A percentile compares a stretch with the other conserved stretches of the same genome.
Conservation (phyloP, 2,797 vertebrate species). For the Chiroxiphia lanceolata region DNA sequence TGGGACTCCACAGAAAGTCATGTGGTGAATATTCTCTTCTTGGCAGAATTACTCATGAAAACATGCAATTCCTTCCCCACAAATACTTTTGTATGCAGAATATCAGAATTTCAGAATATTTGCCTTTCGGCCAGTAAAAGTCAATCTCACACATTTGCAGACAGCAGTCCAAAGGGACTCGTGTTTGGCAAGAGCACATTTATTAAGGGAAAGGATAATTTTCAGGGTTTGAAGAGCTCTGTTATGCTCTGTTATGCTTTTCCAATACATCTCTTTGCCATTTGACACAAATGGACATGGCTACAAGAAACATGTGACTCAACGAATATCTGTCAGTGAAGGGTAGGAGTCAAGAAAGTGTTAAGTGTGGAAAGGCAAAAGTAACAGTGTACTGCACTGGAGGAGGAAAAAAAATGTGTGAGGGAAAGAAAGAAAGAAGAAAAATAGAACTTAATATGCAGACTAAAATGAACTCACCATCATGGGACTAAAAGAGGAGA, state of each 20-base stretch:
- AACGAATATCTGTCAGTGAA: neutral
- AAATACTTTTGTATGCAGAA: neutral
- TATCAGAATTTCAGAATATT: neutral
- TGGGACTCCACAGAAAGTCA: neutral
- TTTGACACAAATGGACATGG: neutral
- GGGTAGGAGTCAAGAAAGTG: neutral
- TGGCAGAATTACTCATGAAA: conserved; percentile 40
- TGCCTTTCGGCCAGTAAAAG: neutral
- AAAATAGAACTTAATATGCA: neutral
- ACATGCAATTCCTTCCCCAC: neutral
- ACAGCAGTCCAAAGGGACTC: neutral
- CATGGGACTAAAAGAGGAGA: neutral
- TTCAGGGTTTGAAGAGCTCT: neutral
- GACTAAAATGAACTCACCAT: neutral
- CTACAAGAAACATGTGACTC: neutral
- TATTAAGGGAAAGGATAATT: neutral
- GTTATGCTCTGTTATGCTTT: neutral
- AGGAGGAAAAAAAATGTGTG: neutral
- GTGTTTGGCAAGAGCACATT: neutral
- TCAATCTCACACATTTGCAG: neutral
- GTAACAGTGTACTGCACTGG: neutral
- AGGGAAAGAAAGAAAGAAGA: neutral
- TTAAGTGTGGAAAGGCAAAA: neutral
- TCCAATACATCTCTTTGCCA: neutral
- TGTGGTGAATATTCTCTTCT: neutral